These are phyloP conservation scores for Globodera rostochiensis DNA, from an alignment of 1,140 invertebrate genomes.

Conservation along the genomic window DNA sequence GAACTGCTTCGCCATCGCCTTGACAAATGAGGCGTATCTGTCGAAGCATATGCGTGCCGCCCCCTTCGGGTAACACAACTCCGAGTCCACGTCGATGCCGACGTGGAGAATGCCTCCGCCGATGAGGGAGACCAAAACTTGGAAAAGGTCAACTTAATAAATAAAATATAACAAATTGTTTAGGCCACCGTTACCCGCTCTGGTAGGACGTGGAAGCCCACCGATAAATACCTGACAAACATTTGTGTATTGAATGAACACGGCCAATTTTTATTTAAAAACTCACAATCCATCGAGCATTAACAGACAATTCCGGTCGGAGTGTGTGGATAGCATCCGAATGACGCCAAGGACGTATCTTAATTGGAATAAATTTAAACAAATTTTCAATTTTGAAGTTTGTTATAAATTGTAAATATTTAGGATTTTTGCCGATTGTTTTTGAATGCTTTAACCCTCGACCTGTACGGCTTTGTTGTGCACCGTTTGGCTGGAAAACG, in stretches of 20 bases:
- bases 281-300: constrained; percentile 86
- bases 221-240: constrained; percentile 81
- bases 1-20: constrained; percentile 6
- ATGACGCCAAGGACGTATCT: constrained; percentile 87
- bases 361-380: neutral
- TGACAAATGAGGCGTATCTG: constrained; percentile 74
- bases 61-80: constrained; percentile 98
- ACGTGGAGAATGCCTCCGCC: constrained; percentile 76
- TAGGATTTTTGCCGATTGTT: constrained; percentile 66
- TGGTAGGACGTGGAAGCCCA: constrained; percentile 92
- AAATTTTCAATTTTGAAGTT: too few species aligned
- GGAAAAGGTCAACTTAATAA: constrained; percentile 79
- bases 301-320: constrained; percentile 92
- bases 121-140: constrained; percentile 92
- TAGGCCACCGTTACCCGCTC: constrained; percentile 75
- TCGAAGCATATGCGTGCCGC: constrained; percentile 96
- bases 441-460: neutral
- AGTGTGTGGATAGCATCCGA: constrained; percentile 96
- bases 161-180: too few species aligned
- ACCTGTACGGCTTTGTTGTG: constrained; percentile 28
- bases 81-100: constrained; percentile 98
- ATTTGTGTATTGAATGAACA: neutral
- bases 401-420: constrained; percentile 72
- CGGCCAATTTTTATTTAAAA: neutral
- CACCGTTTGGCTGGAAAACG: constrained; percentile 83